A percentile compares a stretch with the other conserved stretches of the same genome.
Evolutionary conservation across 1,140 invertebrate genomes (phyloP).

Genomic region (Atta cephalotes): DNA sequence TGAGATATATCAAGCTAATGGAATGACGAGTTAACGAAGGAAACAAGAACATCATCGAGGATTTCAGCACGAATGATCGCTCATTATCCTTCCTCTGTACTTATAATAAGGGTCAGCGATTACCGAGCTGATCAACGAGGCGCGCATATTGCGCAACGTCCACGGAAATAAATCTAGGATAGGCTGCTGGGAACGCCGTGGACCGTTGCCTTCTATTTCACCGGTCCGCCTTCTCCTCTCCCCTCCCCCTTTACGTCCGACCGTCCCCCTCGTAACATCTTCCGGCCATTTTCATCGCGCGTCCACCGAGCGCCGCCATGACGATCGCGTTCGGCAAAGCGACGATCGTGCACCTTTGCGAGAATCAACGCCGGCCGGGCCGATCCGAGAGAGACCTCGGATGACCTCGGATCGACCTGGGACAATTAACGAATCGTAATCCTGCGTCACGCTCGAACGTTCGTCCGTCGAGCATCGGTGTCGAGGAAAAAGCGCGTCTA

Average conservation of each 20-base stretch:
- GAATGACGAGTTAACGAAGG: background rate
- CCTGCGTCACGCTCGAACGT: background rate
- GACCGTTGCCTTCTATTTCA: conserved; percentile 74
- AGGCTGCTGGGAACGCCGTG: conserved; percentile 76
- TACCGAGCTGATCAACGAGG: conserved; percentile 44
- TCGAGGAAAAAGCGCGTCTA: conserved; percentile 42
- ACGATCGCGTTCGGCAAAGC: conserved; percentile 47
- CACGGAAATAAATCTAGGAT: conserved; percentile 82
- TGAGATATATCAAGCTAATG: background rate
- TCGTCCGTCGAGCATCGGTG: background rate
- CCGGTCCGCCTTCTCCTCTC: conserved; percentile 12
- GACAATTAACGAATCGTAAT: background rate
- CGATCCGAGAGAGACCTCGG: no score
- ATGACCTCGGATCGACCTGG: background rate
- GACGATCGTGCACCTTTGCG: conserved; percentile 40
- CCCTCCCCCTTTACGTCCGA: background rate
- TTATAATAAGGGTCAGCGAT: conserved; percentile 59
- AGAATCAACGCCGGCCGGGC: background rate
- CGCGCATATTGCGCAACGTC: conserved; percentile 76
- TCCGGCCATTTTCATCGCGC: conserved; percentile 75
- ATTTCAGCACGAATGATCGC: conserved; percentile 51
- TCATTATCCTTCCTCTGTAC: conserved; percentile 69
- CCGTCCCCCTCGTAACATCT: conserved; percentile 58
- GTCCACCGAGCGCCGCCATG: conserved; percentile 74
- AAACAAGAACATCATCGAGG: conserved; percentile 15